A percentile compares a stretch with the other conserved stretches of the same genome.
These are phyloP conservation scores for Rugalucina vietnamica DNA, from an alignment of 2,888 invertebrate species.

Conservation along the genomic window DNA sequence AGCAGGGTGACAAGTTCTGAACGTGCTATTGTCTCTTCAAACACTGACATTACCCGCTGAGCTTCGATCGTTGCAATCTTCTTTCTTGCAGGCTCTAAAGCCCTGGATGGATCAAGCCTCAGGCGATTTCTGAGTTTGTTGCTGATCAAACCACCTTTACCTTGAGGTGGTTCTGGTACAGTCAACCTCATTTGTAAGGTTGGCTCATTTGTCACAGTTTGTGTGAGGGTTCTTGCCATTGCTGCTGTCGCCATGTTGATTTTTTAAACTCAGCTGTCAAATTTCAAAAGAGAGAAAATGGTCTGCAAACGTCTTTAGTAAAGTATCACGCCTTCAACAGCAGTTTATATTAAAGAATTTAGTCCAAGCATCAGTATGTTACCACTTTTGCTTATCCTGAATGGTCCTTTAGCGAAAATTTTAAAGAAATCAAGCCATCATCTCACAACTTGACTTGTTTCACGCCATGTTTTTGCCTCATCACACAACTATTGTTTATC, in stretches of 20 bases:
- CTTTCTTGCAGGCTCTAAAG: slow-evolving; percentile 82
- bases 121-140: slow-evolving; percentile 64
- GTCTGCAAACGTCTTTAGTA: too few species aligned
- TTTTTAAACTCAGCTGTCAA: too few species aligned
- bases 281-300: too few species aligned
- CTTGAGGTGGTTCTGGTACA: slow-evolving; percentile 55
- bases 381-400: too few species aligned
- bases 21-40: slow-evolving; percentile 81
- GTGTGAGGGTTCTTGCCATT: slow-evolving; percentile 59
- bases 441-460: background rate
- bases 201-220: slow-evolving; percentile 66
- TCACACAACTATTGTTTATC: slow-evolving; percentile 27
- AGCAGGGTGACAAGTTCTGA: slow-evolving; percentile 79
- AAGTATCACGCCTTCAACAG: too few species aligned
- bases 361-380: too few species aligned
- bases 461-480: slow-evolving; percentile 45
- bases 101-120: slow-evolving; percentile 80
- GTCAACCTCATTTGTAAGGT: slow-evolving; percentile 75
- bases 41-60: slow-evolving; percentile 83
- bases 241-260: slow-evolving; percentile 60
- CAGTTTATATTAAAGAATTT: too few species aligned
- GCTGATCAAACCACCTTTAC: slow-evolving; percentile 51
- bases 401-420: too few species aligned
- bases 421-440: background rate
- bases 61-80: slow-evolving; percentile 83